Percentiles rank a stretch among this genome's conserved stretches.
phyloP scores from a whole-genome alignment of 2,113 vertebrate species.

The Baryphthengus martii region DNA sequence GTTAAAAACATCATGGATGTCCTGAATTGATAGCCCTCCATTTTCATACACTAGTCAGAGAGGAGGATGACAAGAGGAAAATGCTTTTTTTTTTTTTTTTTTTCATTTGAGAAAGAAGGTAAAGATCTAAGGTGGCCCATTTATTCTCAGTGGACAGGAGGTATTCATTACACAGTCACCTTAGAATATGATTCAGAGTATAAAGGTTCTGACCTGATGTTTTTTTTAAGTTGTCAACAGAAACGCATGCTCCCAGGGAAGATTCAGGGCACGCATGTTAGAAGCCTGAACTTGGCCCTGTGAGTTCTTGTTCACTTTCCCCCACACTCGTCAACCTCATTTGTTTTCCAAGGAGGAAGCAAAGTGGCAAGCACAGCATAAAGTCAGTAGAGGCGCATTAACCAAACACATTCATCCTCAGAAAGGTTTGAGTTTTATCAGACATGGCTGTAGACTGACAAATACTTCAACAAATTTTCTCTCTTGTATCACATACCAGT shows the following conservation, averaged over 20 bases:
- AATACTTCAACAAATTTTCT: not conserved
- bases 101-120: not conserved
- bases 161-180: not conserved
- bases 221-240: not conserved
- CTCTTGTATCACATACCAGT: not conserved
- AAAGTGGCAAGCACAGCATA: not conserved
- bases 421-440: not conserved
- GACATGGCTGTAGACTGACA: not conserved
- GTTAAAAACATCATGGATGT: not conserved
- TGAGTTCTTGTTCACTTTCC: not conserved
- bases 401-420: not conserved
- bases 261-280: not conserved
- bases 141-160: not conserved
- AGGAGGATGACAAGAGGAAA: not conserved
- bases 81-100: not conserved
- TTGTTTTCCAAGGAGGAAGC: not conserved
- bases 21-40: not conserved
- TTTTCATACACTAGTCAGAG: not conserved
- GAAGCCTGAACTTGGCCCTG: not conserved
- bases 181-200: not conserved
- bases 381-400: not conserved
- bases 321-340: not conserved
- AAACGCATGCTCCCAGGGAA: not conserved
- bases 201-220: not conserved
- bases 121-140: not conserved